Evolutionary conservation across 2,797 vertebrate genomes (phyloP).

Genomic region (Myotis planiceps): DNA sequence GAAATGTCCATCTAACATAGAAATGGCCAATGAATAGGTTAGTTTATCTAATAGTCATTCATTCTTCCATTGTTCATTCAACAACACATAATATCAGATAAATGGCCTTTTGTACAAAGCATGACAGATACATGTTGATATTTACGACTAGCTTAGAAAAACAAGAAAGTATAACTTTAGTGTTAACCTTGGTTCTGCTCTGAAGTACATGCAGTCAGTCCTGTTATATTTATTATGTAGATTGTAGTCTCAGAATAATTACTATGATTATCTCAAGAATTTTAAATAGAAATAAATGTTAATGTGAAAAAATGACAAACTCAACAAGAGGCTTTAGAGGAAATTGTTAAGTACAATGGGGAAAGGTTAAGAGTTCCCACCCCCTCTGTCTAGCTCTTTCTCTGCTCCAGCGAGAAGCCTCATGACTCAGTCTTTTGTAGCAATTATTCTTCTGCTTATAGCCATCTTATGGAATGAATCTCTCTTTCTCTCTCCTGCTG

Average conservation of each 20-base stretch:
- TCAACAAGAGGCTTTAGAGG: not conserved
- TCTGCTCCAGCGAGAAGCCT: not conserved
- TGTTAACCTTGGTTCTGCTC: conserved; percentile 35
- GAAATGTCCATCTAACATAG: not conserved
- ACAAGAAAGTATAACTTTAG: not conserved
- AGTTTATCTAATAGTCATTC: not conserved
- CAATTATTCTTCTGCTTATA: not conserved
- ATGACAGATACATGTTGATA: not conserved
- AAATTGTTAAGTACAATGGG: not conserved
- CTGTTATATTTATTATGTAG: conserved; percentile 57
- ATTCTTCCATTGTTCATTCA: not conserved
- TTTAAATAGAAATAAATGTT: conserved; percentile 56
- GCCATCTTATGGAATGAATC: not conserved
- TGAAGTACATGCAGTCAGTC: not conserved
- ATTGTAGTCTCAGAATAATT: conserved; percentile 54
- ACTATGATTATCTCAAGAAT: conserved; percentile 62
- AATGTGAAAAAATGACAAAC: conserved; percentile 45
- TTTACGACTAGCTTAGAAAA: not conserved
- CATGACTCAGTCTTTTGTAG: not conserved
- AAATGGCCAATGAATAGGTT: not conserved
- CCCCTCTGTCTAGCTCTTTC: not conserved
- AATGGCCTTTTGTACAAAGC: not conserved
- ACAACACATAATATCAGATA: not conserved
- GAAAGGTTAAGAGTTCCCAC: not conserved
- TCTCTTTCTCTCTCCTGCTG: not conserved